Base-by-base conservation (phyloP, 2,797 vertebrate species). In the Cyclura pinguis region DNA sequence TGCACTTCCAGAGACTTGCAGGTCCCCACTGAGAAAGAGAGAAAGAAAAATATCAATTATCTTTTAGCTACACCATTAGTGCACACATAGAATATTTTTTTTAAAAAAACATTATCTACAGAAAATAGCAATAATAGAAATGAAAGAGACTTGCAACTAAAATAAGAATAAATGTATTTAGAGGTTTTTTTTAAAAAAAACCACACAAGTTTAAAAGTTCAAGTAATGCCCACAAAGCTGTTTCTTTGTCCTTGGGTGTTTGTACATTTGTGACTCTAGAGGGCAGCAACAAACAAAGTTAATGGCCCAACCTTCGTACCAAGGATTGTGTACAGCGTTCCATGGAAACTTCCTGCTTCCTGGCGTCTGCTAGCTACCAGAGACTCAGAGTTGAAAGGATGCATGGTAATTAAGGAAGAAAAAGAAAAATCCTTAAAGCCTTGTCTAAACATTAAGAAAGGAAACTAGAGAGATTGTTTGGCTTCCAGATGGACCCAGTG, bases 1-100 rank as follows among this genome's bases (percentile, higher is more conserved):
- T 94, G 98, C 98, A 0, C 99, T 99, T 93, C 99, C 99, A 0
- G 98, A 98, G 88, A 99, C 98, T 77, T 98, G 99, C 95, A 99
- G 97, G 95, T 99, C 99, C 89, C 99, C 99, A 9, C 99, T 99
- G 95, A 20, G 27, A 67, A 29, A 91, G 83, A 20, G 92, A 95
- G 22, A 95, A 92, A 91, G n/a, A 77, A 80, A 80, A 89, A 0
- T 42, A 10, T 90, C 69, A 94, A 89, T 22, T 0, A 0, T 92
- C 82, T 74, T 2, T 2, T 81, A 10, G 27, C 22, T 32, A 6
- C 59, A 35, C 50, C 32, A 32, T 18, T 82, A 6, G 24, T 35
- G 50, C 29, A 72, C 18, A 74, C 67, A 87, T 57, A 50, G 10
- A 69, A 29, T 24, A 14, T 38, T 69, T 80, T 69, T 80, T 47